Evolutionary conservation across 2,888 invertebrate genomes (phyloP), one percentile per base, ranked within the genome.

Genomic region (Cheilosia vernalis): DNA sequence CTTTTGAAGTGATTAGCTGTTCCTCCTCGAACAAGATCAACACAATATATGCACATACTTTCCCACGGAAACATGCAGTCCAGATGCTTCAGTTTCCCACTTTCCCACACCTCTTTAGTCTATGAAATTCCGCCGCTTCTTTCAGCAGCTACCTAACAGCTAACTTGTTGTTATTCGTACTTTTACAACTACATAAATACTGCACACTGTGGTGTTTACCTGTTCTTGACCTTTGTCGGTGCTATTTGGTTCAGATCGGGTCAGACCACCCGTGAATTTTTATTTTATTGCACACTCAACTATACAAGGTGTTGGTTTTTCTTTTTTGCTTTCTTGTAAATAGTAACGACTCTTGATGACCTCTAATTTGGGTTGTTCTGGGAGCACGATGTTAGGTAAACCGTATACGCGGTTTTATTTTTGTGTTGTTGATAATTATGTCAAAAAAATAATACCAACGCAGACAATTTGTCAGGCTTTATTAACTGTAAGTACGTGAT

Each of bases 181-280:
- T 37, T 37, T 37, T 13, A 37, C 37, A 40, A 6, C 10, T 63
- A 63, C 47, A 17, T 10, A 27, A 27, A 27, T 24, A 15, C 49
- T 64, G 56, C 58, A 66, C 33, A 60, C 42, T 58, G 63, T 47
- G 37, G 66, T 61, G 64, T 66, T 61, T 13, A 74, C 47, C 42
- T 44, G 64, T 44, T 72, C 60, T 72, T 77, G 72, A 82, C 70
- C 82, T 82, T 66, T 82, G 69, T 21, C 77, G 61, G 61, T 78
- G 47, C 40, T 55, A 55, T 78, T 60, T 19, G 42, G 37, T 67
- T 49, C 58, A 72, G 37, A 37, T 55, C 74, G 56, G 56, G 21
- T 56, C 58, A 60, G 77, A 77, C 82, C 77, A 82, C 77, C 77
- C 77, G 60, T 53, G 53, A 55, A 60, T 44, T 72, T 70, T 40